Evolutionary conservation across 2,797 vertebrate genomes (phyloP), one percentile per base, ranked within the genome.

Genomic region (Liparis tanakae): DNA sequence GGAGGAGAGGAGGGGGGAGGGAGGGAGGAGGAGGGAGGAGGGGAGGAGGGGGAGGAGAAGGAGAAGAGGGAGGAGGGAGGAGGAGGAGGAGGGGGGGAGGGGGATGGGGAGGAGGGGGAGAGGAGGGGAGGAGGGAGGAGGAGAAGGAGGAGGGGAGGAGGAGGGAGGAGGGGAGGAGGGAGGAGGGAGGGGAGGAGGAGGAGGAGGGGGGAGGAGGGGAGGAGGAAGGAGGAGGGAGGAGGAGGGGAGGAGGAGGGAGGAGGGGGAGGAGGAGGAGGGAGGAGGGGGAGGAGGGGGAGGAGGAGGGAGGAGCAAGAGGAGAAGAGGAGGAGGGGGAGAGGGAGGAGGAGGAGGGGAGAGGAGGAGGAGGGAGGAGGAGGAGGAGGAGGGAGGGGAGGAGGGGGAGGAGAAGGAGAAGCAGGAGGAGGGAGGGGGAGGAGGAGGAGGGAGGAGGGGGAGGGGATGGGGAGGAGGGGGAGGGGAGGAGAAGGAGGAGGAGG

Each of bases 31-130:
- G 39, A 12, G 14, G 43, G n/a, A 6, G 10, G 37, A 10, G 37
- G 3, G 7, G 6, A 1, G 17, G 0, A 2, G 43, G 5, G 43
- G 15, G 7, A n/a, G n/a, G n/a, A n/a, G n/a, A n/a, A n/a, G n/a
- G n/a, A n/a, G n/a, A n/a, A n/a, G n/a, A n/a, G n/a, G 44, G 17
- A 30, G 25, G 25, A 30, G 2, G 62, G 55, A 9, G 5, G 12
- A 15, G 15, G 44, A 7, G 3, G 39, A 14, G 10, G 9, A 13
- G 39, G 10, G 4, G 36, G 6, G 14, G 43, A 6, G 10, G 4
- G 6, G 37, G 3, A 12, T n/a, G n/a, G 10, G 62, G 55, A 9
- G 5, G 12, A 15, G 15, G 44, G 3, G 3, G 39, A 14, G 10
- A n/a, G n/a, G n/a, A n/a, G n/a, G n/a, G n/a, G n/a, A n/a, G n/a